Conservation (phyloP, 1,140 invertebrate genomes). For the Bombyx mandarina region DNA sequence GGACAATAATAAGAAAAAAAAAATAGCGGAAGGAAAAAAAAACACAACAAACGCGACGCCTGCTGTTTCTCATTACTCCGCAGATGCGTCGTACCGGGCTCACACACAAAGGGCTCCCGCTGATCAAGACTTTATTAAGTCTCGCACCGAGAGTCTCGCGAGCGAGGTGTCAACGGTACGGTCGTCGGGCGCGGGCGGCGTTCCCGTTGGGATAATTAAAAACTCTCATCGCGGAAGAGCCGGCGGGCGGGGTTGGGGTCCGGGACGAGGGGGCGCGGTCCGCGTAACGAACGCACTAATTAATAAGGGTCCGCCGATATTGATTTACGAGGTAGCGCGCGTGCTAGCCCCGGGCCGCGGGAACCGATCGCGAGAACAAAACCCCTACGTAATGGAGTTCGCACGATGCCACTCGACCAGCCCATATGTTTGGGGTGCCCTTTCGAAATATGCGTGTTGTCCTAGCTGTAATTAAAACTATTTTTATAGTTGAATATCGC, state of each 20-base stretch:
- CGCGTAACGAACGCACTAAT: conserved; percentile 63
- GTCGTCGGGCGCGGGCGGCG: conserved; percentile 3
- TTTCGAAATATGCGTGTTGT: too few species aligned
- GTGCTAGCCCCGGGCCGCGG: conserved; percentile 16
- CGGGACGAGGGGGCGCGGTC: conserved; percentile 17
- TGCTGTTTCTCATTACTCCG: background rate
- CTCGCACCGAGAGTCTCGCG: conserved; percentile 6
- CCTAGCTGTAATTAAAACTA: too few species aligned
- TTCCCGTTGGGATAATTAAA: conserved; percentile 50
- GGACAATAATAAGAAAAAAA: too few species aligned
- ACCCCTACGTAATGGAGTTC: background rate
- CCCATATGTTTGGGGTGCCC: too few species aligned
- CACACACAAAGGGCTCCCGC: conserved; percentile 13
- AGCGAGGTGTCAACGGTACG: conserved; percentile 38
- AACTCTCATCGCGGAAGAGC: conserved; percentile 37
- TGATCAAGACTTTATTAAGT: conserved; percentile 22
- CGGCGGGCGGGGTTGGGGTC: conserved; percentile 6
- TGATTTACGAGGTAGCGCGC: conserved; percentile 58
- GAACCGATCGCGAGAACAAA: conserved; percentile 8
- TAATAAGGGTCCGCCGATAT: conserved; percentile 67
- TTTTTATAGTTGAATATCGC: too few species aligned
- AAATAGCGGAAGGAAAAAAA: too few species aligned
- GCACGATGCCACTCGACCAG: background rate
- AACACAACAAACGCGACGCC: too few species aligned
- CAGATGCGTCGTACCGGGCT: conserved; percentile 5